Conservation (phyloP, 2,888 invertebrate genomes). For the Himalopsyche japonica region DNA sequence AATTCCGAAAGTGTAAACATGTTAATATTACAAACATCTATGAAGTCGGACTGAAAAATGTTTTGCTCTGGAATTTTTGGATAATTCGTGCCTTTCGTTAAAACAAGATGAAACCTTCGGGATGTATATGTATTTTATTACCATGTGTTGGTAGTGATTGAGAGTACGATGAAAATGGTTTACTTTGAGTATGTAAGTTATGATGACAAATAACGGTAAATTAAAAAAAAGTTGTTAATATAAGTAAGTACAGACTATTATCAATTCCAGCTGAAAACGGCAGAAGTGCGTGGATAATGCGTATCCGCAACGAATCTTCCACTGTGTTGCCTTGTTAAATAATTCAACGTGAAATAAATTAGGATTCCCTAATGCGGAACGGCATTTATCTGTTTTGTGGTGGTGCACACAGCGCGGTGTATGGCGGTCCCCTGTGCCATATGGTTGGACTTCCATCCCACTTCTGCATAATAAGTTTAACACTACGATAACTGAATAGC, state of each 20-base stretch:
- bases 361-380: constrained; percentile 39
- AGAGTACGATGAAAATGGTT: too few relatives aligned
- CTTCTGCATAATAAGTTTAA: not conserved
- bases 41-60: too few relatives aligned
- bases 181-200: not conserved
- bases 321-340: constrained; percentile 5
- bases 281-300: not conserved
- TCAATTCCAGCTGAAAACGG: not conserved
- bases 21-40: too few relatives aligned
- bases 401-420: constrained; percentile 3
- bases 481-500: not conserved
- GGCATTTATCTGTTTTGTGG: constrained; percentile 23
- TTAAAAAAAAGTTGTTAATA: not conserved
- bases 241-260: not conserved
- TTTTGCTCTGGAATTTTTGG: too few relatives aligned
- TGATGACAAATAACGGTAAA: not conserved
- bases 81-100: too few relatives aligned
- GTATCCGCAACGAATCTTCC: not conserved
- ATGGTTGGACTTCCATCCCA: constrained; percentile 10
- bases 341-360: constrained; percentile 35
- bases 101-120: too few relatives aligned
- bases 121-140: too few relatives aligned
- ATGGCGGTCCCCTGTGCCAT: constrained; percentile 19
- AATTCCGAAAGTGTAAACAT: too few relatives aligned
- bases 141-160: too few relatives aligned